phyloP scores from a whole-genome alignment of 2,113 vertebrate genomes.

The Toxotes chatareus region DNA sequence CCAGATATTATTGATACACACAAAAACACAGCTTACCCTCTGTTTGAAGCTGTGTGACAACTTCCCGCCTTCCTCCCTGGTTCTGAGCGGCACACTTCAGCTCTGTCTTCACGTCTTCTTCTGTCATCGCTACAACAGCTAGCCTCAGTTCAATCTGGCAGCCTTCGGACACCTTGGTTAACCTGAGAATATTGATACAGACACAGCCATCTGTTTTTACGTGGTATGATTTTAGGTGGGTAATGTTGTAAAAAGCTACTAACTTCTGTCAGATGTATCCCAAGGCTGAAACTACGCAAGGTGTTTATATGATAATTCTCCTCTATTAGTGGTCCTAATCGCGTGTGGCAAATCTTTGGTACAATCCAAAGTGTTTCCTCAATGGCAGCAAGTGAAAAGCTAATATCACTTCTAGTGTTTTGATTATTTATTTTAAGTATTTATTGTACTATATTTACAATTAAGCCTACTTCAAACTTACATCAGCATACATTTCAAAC shows the following conservation, averaged over 20 bases:
- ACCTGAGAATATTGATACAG: slow-evolving; percentile 75
- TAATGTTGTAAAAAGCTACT: not conserved
- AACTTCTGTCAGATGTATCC: not conserved
- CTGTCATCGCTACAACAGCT: slow-evolving; percentile 83
- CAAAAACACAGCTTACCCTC: slow-evolving; percentile 82
- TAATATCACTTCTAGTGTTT: too few relatives aligned
- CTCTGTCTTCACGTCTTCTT: slow-evolving; percentile 84
- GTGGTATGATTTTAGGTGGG: not conserved
- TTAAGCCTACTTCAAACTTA: too few relatives aligned
- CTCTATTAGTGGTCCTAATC: not conserved
- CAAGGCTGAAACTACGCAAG: not conserved
- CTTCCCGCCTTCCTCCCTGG: slow-evolving; percentile 78
- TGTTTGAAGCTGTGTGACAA: slow-evolving; percentile 82
- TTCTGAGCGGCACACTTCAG: slow-evolving; percentile 88
- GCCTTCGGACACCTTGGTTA: slow-evolving; percentile 81
- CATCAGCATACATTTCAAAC: too few relatives aligned
- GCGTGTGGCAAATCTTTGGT: not conserved
- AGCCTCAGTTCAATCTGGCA: slow-evolving; percentile 88
- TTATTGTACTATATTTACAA: too few relatives aligned
- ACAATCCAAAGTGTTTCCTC: too few relatives aligned
- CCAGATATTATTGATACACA: not conserved
- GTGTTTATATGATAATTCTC: not conserved
- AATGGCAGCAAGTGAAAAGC: too few relatives aligned
- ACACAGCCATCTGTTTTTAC: not conserved
- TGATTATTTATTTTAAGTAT: too few relatives aligned